Conservation (phyloP, 2,888 invertebrate species). For the Pachydiplax longipennis region DNA sequence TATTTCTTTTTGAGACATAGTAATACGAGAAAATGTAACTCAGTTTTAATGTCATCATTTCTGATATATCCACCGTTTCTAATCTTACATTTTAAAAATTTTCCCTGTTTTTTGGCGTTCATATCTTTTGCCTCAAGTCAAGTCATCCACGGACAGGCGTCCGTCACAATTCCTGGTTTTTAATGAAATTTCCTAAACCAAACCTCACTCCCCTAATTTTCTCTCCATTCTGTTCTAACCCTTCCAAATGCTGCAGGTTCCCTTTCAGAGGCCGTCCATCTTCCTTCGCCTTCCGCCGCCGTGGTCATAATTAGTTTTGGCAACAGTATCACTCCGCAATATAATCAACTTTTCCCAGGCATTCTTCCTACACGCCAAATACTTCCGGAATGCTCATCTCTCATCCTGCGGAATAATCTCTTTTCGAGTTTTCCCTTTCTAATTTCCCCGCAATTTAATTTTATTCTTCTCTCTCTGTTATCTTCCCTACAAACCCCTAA, state of each 20-base stretch:
- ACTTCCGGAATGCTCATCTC: not conserved
- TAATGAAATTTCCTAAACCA: not conserved
- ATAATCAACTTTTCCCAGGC: slow-evolving; percentile 12
- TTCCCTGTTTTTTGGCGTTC: too few species aligned
- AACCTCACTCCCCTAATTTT: not conserved
- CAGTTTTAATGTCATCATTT: too few species aligned
- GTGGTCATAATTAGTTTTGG: slow-evolving; percentile 6
- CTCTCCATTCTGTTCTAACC: not conserved
- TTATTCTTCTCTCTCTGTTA: slow-evolving; percentile 24
- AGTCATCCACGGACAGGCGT: not conserved
- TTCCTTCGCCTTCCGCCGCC: not conserved
- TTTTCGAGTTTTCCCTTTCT: slow-evolving; percentile 29
- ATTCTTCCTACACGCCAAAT: slow-evolving; percentile 1
- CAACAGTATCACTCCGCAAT: not conserved
- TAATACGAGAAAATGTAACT: too few species aligned
- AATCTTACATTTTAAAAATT: too few species aligned
- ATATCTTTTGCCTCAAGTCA: too few species aligned
- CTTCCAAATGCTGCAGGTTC: not conserved
- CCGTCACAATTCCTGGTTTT: not conserved
- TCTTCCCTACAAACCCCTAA: slow-evolving; percentile 2
- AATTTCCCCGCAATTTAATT: slow-evolving; percentile 45
- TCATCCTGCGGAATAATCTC: slow-evolving; percentile 18
- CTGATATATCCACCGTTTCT: too few species aligned
- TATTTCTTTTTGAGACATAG: too few species aligned
- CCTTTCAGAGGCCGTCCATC: not conserved